These are phyloP conservation scores for Bimastos eiseni DNA, from an alignment of 2,888 invertebrate genomes.

Conservation along the genomic window DNA sequence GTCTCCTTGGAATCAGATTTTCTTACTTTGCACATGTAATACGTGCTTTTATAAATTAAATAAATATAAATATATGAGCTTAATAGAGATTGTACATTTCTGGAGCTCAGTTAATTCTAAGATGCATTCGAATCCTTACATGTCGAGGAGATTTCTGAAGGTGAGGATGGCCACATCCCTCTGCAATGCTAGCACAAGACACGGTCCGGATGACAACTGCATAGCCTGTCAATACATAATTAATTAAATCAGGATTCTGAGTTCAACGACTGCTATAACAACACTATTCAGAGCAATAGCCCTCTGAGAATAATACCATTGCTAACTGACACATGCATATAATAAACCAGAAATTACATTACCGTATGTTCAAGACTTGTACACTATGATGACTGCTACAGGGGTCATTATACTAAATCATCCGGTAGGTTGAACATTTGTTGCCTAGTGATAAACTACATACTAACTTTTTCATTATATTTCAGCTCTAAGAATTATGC, in stretches of 20 bases:
- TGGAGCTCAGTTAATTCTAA: neutral
- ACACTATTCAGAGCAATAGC: neutral
- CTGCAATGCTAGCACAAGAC: constrained; percentile 54
- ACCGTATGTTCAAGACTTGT: neutral
- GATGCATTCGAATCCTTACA: constrained; percentile 26
- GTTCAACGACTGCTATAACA: neutral
- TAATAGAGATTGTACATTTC: too few species aligned
- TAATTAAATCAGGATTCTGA: neutral
- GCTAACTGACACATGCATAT: neutral
- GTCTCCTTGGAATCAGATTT: neutral
- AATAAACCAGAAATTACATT: neutral
- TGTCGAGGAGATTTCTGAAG: constrained; percentile 51
- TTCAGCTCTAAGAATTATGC: too few species aligned
- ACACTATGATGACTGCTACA: too few species aligned
- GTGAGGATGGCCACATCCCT: constrained; percentile 56
- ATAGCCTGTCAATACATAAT: constrained; percentile 47
- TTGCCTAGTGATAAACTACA: too few species aligned
- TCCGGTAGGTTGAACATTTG: too few species aligned
- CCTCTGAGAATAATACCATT: neutral
- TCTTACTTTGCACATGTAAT: neutral
- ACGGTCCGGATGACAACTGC: constrained; percentile 50
- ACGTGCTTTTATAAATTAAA: too few species aligned
- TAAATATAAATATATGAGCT: too few species aligned
- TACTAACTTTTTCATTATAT: too few species aligned
- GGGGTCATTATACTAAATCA: too few species aligned